A percentile compares a stretch with the other conserved stretches of the same genome.
These are phyloP conservation scores for Lepisosteus osseus DNA, from an alignment of 2,113 vertebrate genomes.

Conservation along the genomic window DNA sequence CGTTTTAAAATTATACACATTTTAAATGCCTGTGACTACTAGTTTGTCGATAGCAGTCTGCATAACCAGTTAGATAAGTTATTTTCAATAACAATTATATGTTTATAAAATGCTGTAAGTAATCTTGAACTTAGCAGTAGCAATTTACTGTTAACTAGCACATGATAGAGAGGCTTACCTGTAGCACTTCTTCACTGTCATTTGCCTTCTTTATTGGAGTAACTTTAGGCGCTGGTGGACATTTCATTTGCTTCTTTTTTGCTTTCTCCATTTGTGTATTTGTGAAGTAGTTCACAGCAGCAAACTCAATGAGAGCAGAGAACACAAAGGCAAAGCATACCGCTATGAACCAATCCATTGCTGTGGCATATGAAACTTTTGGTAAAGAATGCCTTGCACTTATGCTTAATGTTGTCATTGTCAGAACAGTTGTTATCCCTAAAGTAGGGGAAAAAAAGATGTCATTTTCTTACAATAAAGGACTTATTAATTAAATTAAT, in stretches of 20 bases:
- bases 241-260: slow-evolving; percentile 82
- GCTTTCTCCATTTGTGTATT: slow-evolving; percentile 83
- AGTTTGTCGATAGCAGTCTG: no score
- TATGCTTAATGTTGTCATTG: slow-evolving; percentile 97
- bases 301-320: slow-evolving; percentile 97
- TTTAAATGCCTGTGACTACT: no score
- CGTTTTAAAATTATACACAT: no score
- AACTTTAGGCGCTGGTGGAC: slow-evolving; percentile 66
- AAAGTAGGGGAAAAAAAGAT: slow-evolving; percentile 34
- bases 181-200: slow-evolving; percentile 68
- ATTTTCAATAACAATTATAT: no score
- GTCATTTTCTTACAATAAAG: not conserved
- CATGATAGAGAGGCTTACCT: slow-evolving; percentile 58
- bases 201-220: slow-evolving; percentile 69
- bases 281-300: slow-evolving; percentile 97
- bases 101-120: no score
- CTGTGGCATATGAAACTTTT: slow-evolving; percentile 97
- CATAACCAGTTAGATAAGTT: no score
- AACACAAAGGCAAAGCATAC: slow-evolving; percentile 98
- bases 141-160: no score
- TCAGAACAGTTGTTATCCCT: slow-evolving; percentile 98
- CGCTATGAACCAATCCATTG: slow-evolving; percentile 99
- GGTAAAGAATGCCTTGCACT: slow-evolving; percentile 96
- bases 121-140: no score
- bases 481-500: not conserved